Base-by-base conservation (phyloP, 2,797 vertebrate genomes). In the Onychomys arenicola region DNA sequence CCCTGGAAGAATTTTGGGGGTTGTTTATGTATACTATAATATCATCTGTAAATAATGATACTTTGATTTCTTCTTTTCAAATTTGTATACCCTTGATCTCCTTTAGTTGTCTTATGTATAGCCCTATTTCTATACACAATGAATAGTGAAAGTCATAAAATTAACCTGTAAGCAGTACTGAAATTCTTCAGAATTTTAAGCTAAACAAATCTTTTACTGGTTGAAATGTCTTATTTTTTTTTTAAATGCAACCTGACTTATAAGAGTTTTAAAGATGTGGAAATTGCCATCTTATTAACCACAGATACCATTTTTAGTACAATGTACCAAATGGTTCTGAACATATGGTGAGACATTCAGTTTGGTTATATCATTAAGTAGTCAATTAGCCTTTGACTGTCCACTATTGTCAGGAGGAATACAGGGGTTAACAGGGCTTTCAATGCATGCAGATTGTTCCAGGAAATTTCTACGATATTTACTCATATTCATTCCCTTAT, bases 131-230 rank as follows among this genome's bases (percentile, higher is more conserved):
- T 94, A 29, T 2, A 86, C 52, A 84, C 12, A n/a, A 76, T 40
- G 21, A 95, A 9, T 59, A 87, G 82, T 80, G 7, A 76, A 93
- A 93, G 21, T 81, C 87, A 95, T 91, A 57, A 93, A 95, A 90
- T 27, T 78, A 61, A 75, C 23, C 43, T 40, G 17, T 43, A 91
- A 82, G 16, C 90, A 90, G n/a, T 77, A 84, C 12, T 92, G 71
- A 25, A 86, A 80, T 76, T 89, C 25, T 91, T 97, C 63, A 94
- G 43, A 52, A 78, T 90, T 96, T 92, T 77, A 80, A 63, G 8
- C 57, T 89, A 34, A 37, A 95, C 21, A 85, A 84, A 78, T 90
- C 9, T 63, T 69, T 77, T 29, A 77, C 40, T 88, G 49, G 7
- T 65, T 92, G 37, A 71, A 55, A 16, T 25, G 32, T 46, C 19